Evolutionary conservation across 2,797 vertebrate species (phyloP), one percentile per base, ranked within the genome.

Genomic region (Arrhamphus sclerolepis): DNA sequence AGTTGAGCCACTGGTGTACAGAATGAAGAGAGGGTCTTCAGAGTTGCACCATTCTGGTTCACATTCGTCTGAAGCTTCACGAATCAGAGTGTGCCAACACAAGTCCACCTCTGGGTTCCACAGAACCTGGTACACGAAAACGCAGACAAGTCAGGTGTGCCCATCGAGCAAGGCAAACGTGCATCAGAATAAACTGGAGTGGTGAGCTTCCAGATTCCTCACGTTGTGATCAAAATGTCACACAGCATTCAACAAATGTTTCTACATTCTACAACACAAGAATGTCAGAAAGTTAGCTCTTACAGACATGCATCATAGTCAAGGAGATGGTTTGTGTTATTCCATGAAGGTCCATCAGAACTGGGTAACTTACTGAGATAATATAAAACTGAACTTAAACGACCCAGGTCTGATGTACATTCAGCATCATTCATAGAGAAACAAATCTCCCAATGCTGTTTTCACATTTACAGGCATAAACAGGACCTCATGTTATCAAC

Each of bases 1-100:
- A 0, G 97, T 98, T 1, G 97, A 99, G 56, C 97, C 97, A 1
- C 97, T 98, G 0, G 97, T 99, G 76, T 99, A 99, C 44, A 99
- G 95, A 78, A 99, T 95, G 82, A 99, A 99, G 41, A 98, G 94
- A 0, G 94, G 95, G 56, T 98, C 97, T 82, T 99, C 97, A 0
- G 96, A 92, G 0, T 95, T 92, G 4, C 96, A 98, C 97, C 97
- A 99, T 85, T 95, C 97, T 0, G 97, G 97, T n/a, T 98, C 96
- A 41, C 94, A 98, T 78, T 96, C 93, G 0, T 90, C 90, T 3
- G 92, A 93, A 28, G 87, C 94, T 6, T 87, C 85, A 5, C 84
- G 72, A 52, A 95, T 65, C 76, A 97, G 89, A 19, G 94, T 82
- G 16, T 96, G 94, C 97, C 97, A 99, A 86, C 97, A 99, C 49